A percentile compares a stretch with the other conserved stretches of the same genome.
phyloP scores from a whole-genome alignment of 2,113 vertebrate species.

The Paraplagusia blochii region DNA sequence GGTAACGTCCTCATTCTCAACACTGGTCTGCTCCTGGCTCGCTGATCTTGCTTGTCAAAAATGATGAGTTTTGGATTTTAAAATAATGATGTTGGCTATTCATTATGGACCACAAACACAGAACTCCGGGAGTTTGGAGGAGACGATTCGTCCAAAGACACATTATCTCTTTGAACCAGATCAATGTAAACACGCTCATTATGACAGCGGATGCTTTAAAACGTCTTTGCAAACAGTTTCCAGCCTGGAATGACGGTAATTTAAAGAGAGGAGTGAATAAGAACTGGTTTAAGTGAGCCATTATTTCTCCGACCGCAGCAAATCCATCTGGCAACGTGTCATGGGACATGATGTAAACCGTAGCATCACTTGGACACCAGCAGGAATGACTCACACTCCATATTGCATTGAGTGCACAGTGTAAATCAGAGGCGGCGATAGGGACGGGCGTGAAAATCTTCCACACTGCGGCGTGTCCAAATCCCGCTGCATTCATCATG shows the following conservation, averaged over 20 bases:
- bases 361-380: conserved; percentile 35
- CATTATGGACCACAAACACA: too few relatives aligned
- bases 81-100: too few relatives aligned
- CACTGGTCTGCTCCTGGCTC: too few relatives aligned
- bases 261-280: conserved; percentile 14
- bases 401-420: conserved; percentile 10
- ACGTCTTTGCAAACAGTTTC: background rate
- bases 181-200: background rate
- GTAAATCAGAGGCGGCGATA: conserved; percentile 27
- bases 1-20: too few relatives aligned
- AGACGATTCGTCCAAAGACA: too few relatives aligned
- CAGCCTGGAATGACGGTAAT: background rate
- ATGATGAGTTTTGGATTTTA: too few relatives aligned
- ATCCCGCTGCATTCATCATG: conserved; percentile 2
- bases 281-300: conserved; percentile 20
- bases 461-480: conserved; percentile 14
- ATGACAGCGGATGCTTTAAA: background rate
- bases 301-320: conserved; percentile 32
- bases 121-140: too few relatives aligned
- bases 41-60: too few relatives aligned
- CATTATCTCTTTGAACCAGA: background rate
- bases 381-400: conserved; percentile 26
- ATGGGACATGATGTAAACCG: conserved; percentile 27
- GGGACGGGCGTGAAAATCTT: conserved; percentile 10
- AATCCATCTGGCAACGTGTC: conserved; percentile 39